Evolutionary conservation across 1,140 invertebrate genomes (phyloP), one percentile per base, ranked within the genome.

Genomic region (Araneus ventricosus): DNA sequence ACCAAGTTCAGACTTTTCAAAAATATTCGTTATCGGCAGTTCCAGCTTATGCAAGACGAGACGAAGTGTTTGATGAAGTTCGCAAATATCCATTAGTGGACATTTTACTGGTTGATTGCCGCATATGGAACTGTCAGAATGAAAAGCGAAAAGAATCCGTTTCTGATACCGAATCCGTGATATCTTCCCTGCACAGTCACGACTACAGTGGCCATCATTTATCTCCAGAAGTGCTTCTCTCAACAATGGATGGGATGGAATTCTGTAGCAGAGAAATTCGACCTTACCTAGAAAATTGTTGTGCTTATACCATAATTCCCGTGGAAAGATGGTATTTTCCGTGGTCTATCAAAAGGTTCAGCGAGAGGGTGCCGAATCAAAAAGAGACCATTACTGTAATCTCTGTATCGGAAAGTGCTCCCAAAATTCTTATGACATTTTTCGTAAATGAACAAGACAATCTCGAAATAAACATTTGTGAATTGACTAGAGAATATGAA

Each of bases 241-340:
- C 67, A 34, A 20, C 67, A 5, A 30, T 37, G 27, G 67, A 75
- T 75, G 67, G 34, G 5, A 34, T 75, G 5, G 67, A 75, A 75
- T 20, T 20, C 20, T 34, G 34, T 4, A 75, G 27, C 34, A 75
- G 67, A 34, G 34, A 75, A 10, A 34, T 75, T 5, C 67, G 30
- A 75, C 67, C 67, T 75, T 75, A 75, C 34, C 67, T 30, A 75
- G 67, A 75, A 37, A 75, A 30, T 20, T 75, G 67, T 37, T 75
- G 30, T 8, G 30, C 30, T 34, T 75, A 75, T 75, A 75, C 67
- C 20, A 27, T 10, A 30, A 75, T 75, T 14, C 67, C 67, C 5
- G 67, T 75, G 17, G 67, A 75, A 75, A 75, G 17, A 20, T 75
- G 27, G 67, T 75, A 34, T 75, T 75, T 75, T 20, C 4, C 34